phyloP scores from a whole-genome alignment of 2,888 invertebrate species.

The Xylophagus ater region DNA sequence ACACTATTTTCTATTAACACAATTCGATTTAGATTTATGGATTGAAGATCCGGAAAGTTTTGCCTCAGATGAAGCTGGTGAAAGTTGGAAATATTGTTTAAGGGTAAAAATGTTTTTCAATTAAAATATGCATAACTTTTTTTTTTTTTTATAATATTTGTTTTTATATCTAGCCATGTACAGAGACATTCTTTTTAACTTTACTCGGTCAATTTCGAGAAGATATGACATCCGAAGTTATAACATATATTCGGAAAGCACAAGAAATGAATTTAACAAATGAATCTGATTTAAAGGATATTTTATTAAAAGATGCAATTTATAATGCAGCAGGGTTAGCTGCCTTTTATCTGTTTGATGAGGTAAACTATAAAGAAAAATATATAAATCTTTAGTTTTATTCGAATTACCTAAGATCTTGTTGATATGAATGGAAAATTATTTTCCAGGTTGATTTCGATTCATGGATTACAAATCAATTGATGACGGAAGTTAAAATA shows the following conservation, averaged over 20 bases:
- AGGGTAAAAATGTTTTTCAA: conserved; percentile 61
- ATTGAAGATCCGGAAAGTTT: conserved; percentile 84
- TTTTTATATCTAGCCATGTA: conserved; percentile 58
- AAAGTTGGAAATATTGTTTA: conserved; percentile 88
- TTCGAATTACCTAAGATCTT: too few relatives aligned
- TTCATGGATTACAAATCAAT: conserved; percentile 74
- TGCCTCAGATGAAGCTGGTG: conserved; percentile 77
- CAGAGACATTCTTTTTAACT: conserved; percentile 73
- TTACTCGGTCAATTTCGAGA: conserved; percentile 70
- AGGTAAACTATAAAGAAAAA: conserved; percentile 42
- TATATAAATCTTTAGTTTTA: background rate
- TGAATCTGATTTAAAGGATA: conserved; percentile 62
- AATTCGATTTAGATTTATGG: conserved; percentile 77
- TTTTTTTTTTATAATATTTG: too few relatives aligned
- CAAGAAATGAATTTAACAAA: conserved; percentile 54
- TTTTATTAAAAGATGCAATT: conserved; percentile 83
- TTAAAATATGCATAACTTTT: too few relatives aligned
- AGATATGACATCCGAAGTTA: conserved; percentile 26
- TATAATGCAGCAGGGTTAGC: conserved; percentile 85
- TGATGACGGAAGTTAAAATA: conserved; percentile 71
- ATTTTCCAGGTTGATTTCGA: conserved; percentile 69
- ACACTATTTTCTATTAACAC: conserved; percentile 76
- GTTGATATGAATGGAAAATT: background rate
- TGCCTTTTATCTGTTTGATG: conserved; percentile 83
- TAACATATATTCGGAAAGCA: conserved; percentile 60